phyloP scores from a whole-genome alignment of 1,140 invertebrate species.

The Mizuhopecten yessoensis region DNA sequence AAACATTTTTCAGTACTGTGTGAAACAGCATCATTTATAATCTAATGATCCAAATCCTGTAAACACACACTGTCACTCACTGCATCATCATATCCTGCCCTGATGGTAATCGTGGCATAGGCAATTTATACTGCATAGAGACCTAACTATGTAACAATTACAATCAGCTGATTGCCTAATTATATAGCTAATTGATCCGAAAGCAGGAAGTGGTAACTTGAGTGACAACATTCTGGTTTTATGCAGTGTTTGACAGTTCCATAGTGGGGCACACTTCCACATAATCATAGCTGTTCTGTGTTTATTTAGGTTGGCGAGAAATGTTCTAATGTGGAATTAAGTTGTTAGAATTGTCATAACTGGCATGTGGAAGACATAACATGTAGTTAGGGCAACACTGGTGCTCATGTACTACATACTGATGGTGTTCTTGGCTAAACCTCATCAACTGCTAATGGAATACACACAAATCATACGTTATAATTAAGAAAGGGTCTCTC shows the following conservation, averaged over 20 bases:
- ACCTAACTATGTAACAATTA: background rate
- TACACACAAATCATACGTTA: background rate
- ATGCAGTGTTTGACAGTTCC: background rate
- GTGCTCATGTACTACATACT: background rate
- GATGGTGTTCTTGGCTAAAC: background rate
- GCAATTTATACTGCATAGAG: background rate
- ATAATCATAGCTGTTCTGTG: background rate
- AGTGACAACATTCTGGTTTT: conserved; percentile 31
- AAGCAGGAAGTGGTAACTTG: background rate
- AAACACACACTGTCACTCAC: background rate
- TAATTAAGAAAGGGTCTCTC: background rate
- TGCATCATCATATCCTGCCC: background rate
- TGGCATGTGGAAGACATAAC: background rate
- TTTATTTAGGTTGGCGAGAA: background rate
- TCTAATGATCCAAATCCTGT: background rate
- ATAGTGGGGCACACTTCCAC: conserved; percentile 9
- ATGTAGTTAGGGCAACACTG: background rate
- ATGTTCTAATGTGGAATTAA: background rate
- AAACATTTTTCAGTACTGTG: too few relatives aligned
- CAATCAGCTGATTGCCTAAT: conserved; percentile 28
- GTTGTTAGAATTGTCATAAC: conserved; percentile 33
- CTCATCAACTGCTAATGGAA: background rate
- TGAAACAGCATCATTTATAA: background rate
- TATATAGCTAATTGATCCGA: background rate
- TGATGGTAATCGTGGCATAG: background rate